Percentiles rank a stretch among this genome's conserved stretches.
phyloP scores from a whole-genome alignment of 2,113 vertebrate genomes.

The Urocolius indicus region DNA sequence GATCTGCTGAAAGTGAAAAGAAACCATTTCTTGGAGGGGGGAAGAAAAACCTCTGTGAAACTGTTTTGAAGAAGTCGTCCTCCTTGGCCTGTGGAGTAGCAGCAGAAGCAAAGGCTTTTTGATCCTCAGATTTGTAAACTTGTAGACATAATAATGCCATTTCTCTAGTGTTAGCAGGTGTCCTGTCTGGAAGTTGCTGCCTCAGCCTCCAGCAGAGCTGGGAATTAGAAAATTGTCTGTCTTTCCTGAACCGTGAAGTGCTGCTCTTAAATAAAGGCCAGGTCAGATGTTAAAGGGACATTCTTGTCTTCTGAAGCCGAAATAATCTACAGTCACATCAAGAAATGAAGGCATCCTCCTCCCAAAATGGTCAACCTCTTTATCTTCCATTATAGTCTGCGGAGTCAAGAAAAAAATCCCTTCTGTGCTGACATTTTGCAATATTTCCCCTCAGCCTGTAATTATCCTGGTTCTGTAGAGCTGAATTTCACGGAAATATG shows the following conservation, averaged over 20 bases:
- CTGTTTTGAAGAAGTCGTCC: slow-evolving; percentile 65
- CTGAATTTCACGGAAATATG: not conserved
- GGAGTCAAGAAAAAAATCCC: not conserved
- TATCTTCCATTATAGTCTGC: slow-evolving; percentile 39
- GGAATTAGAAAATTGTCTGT: slow-evolving; percentile 80
- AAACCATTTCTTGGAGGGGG: slow-evolving; percentile 39
- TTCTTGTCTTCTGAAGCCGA: slow-evolving; percentile 77
- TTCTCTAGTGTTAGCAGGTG: slow-evolving; percentile 79
- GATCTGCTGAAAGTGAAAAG: slow-evolving; percentile 69
- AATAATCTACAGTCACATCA: slow-evolving; percentile 74
- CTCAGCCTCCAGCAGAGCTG: slow-evolving; percentile 76
- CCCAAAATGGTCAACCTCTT: slow-evolving; percentile 73
- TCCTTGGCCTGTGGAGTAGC: slow-evolving; percentile 70
- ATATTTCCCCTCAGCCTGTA: not conserved
- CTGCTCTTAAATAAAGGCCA: slow-evolving; percentile 79
- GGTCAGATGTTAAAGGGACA: slow-evolving; percentile 80
- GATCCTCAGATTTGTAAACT: slow-evolving; percentile 80
- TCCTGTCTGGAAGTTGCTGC: slow-evolving; percentile 78
- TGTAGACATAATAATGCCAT: slow-evolving; percentile 79
- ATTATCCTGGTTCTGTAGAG: not conserved
- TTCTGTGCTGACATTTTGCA: not conserved
- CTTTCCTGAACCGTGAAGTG: slow-evolving; percentile 79
- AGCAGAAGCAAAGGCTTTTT: slow-evolving; percentile 75
- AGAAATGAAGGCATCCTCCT: slow-evolving; percentile 75
- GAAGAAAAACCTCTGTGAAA: slow-evolving; percentile 41